Conservation (phyloP, 2,113 vertebrate species). For the Psettodes erumei region DNA sequence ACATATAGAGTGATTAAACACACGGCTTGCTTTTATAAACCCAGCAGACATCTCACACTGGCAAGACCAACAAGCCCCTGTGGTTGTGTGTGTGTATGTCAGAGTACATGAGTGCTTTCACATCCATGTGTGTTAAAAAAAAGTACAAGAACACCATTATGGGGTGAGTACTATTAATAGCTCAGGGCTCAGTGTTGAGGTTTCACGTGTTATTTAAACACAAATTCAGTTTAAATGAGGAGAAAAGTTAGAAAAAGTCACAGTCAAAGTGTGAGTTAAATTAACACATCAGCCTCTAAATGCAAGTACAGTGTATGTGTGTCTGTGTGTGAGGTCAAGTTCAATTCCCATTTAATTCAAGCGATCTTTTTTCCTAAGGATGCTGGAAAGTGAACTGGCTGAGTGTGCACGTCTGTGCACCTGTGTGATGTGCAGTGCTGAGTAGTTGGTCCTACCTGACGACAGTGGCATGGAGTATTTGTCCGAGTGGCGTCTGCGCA, state of each 20-base stretch:
- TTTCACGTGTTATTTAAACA: constrained; percentile 18
- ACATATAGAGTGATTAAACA: constrained; percentile 80
- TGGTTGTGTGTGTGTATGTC: constrained; percentile 40
- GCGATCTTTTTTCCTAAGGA: background rate
- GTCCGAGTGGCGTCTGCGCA: constrained; percentile 98
- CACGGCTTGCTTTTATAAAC: constrained; percentile 61
- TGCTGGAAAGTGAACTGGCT: background rate
- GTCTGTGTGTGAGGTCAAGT: background rate
- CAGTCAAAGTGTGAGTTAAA: background rate
- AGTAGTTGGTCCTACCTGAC: constrained; percentile 91
- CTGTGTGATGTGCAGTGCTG: constrained; percentile 31
- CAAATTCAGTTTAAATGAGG: constrained; percentile 22
- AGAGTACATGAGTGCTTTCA: background rate
- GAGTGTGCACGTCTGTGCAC: background rate
- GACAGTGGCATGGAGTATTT: constrained; percentile 99
- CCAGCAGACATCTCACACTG: constrained; percentile 52
- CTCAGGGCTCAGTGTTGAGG: constrained; percentile 11
- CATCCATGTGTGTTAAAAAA: constrained; percentile 21
- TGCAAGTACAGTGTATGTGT: background rate
- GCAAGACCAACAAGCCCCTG: constrained; percentile 47
- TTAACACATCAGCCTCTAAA: background rate
- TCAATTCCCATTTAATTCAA: constrained; percentile 15
- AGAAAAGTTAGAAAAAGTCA: no score
- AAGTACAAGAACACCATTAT: constrained; percentile 6
- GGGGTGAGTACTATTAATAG: constrained; percentile 35